Evolutionary conservation across 2,888 invertebrate species (phyloP), one percentile per base, ranked within the genome.

Genomic region (Lithophane ornitopus): DNA sequence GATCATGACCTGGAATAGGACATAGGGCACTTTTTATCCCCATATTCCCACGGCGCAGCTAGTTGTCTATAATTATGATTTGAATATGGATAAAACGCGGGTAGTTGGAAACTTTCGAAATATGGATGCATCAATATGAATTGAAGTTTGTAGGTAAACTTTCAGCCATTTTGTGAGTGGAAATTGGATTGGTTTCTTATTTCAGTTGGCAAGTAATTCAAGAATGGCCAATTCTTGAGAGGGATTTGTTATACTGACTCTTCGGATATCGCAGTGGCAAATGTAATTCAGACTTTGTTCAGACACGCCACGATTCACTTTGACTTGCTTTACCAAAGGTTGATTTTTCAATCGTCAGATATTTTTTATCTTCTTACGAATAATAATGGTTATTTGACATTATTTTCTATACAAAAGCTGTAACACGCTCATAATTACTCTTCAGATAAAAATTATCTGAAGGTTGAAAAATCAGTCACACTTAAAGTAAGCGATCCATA

Each of bases 111-210:
- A 59, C 59, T 59, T 34, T 44, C 34, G 12, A 44, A 46, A 61
- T 61, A 61, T 46, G 19, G 28, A 61, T 70, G n/a, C 62, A 61
- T 46, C 44, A 61, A 26, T 58, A 44, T 69, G 26, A 46, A 34
- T 16, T 46, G 34, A 62, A 61, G 12, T 61, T 34, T 28, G 16
- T 34, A 16, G 70, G 34, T 12, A 44, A 70, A 62, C 12, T 70
- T 62, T 34, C 11, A n/a, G 34, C 34, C 28, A 62, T 46, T 70
- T 70, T 70, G 44, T 44, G 52, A 52, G 9, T 26, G n/a, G 62
- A 63, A 41, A 41, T 63, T 41, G 41, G n/a, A 63, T 63, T 41
- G 41, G n/a, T 59, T 69, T 58, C 69, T 61, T 70, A 70, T n/a
- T 19, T 44, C n/a, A 70, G 70, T 62, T 46, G 44, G 62, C 59